phyloP scores from a whole-genome alignment of 2,888 invertebrate genomes.

The Acheta domesticus region DNA sequence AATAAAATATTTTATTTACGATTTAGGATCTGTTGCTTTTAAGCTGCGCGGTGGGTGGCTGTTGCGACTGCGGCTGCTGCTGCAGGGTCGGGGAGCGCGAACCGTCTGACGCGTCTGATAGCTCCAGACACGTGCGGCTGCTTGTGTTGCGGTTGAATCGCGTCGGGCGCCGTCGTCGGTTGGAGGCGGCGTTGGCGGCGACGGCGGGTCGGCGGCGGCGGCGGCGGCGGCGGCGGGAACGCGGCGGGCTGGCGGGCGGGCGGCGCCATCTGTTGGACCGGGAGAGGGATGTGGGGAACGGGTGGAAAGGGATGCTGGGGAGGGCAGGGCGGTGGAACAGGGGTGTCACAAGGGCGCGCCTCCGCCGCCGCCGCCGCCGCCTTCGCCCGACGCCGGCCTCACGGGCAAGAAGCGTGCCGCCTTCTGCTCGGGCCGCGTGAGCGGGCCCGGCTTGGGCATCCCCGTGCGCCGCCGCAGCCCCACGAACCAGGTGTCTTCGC shows the following conservation, averaged over 20 bases:
- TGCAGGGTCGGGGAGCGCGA: too few species aligned
- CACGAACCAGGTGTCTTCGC: not conserved
- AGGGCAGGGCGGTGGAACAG: not conserved
- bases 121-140: not conserved
- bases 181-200: not conserved
- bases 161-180: not conserved
- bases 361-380: not conserved
- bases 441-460: not conserved
- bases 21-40: not conserved
- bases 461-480: not conserved
- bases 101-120: too few species aligned
- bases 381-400: not conserved
- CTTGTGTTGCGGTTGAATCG: not conserved
- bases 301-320: not conserved
- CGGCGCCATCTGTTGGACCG: not conserved
- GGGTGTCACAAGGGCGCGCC: not conserved
- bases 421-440: conserved; percentile 8
- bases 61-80: not conserved
- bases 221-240: not conserved
- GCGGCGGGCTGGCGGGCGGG: not conserved
- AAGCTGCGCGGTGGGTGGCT: not conserved
- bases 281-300: not conserved
- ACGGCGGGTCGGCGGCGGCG: not conserved
- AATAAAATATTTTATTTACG: not conserved
- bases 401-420: not conserved